Conservation (phyloP, 2,888 invertebrate species). For the Synergus umbraculus region DNA sequence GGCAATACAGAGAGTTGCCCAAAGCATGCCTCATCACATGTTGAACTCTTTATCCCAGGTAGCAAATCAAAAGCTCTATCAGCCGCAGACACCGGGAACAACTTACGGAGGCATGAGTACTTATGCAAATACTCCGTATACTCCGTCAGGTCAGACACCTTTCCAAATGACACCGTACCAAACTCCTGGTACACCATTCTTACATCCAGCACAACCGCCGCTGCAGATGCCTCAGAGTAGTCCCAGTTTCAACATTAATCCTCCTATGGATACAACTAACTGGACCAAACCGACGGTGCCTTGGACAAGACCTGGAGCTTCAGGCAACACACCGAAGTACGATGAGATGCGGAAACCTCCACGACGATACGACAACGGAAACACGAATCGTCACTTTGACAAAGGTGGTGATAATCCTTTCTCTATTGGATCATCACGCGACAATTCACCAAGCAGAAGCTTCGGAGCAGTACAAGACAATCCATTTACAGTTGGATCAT, state of each 20-base stretch:
- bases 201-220: conserved; percentile 79
- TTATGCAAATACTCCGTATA: conserved; percentile 91
- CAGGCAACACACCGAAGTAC: conserved; percentile 76
- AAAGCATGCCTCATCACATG: conserved; percentile 84
- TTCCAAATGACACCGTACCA: conserved; percentile 84
- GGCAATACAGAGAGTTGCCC: conserved; percentile 84
- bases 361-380: conserved; percentile 76
- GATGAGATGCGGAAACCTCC: conserved; percentile 77
- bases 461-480: background rate
- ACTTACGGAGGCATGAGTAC: conserved; percentile 80
- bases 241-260: conserved; percentile 59
- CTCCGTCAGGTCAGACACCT: conserved; percentile 94
- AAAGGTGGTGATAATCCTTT: conserved; percentile 46
- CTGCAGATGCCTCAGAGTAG: conserved; percentile 69
- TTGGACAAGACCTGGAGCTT: conserved; percentile 82
- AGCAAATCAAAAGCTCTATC: conserved; percentile 78
- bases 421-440: conserved; percentile 44
- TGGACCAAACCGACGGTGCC: conserved; percentile 95
- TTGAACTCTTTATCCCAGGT: conserved; percentile 84
- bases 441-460: conserved; percentile 73
- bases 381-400: conserved; percentile 30
- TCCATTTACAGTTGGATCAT: conserved; percentile 14
- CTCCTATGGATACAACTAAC: conserved; percentile 82
- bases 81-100: conserved; percentile 85
- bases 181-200: conserved; percentile 81